phyloP scores from a whole-genome alignment of 2,113 vertebrate genomes.

The Leptobrachium leishanense region DNA sequence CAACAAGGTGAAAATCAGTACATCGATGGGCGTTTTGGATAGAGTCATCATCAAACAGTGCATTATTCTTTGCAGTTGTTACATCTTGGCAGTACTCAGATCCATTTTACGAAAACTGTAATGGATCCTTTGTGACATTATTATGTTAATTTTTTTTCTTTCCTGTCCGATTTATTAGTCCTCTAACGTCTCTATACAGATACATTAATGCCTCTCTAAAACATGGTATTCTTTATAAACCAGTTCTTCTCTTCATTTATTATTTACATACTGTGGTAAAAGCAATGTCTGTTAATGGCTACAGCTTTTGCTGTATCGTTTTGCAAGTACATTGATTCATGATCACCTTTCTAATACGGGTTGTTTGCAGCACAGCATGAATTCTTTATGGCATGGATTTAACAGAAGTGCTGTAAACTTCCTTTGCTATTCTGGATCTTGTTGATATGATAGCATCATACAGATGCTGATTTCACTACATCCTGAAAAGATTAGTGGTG shows the following conservation, averaged over 20 bases:
- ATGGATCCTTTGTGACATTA: slow-evolving; percentile 9
- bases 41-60: not conserved
- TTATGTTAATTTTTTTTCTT: slow-evolving; percentile 27
- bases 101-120: slow-evolving; percentile 9
- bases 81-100: not conserved
- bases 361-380: too few relatives aligned
- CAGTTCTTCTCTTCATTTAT: slow-evolving; percentile 1
- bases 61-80: not conserved
- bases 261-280: not conserved
- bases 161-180: slow-evolving; percentile 29
- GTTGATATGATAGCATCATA: too few relatives aligned
- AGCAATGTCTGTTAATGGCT: not conserved
- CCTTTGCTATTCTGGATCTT: too few relatives aligned
- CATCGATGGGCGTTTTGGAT: slow-evolving; percentile 13
- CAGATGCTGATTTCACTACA: too few relatives aligned
- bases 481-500: too few relatives aligned
- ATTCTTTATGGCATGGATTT: too few relatives aligned
- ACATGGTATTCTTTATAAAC: slow-evolving; percentile 32
- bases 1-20: slow-evolving; percentile 18
- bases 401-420: too few relatives aligned
- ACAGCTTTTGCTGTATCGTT: too few relatives aligned
- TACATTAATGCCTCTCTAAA: slow-evolving; percentile 31
- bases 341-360: too few relatives aligned
- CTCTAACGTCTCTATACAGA: slow-evolving; percentile 38
- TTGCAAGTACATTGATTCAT: too few relatives aligned